A percentile compares a stretch with the other conserved stretches of the same genome.
These are phyloP conservation scores for Flabesymbios commensalis DNA, from an alignment of 2,888 invertebrate species.

Conservation along the genomic window DNA sequence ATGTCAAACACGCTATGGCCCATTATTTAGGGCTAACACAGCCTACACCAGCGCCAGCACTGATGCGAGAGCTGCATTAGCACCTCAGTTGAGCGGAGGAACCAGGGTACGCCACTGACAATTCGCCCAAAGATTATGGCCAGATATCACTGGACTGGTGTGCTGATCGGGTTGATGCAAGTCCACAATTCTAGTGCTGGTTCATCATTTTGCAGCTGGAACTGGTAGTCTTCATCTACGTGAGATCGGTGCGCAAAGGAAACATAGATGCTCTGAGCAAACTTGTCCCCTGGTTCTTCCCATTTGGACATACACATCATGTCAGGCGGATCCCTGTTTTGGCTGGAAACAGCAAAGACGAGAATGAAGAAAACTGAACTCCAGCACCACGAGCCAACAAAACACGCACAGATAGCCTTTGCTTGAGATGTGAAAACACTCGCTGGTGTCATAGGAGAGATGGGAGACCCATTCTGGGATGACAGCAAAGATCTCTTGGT, in stretches of 20 bases:
- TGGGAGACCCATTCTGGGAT: conserved; percentile 2
- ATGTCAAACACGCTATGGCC: too few species aligned
- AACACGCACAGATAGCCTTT: not conserved
- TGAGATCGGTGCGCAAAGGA: conserved; percentile 19
- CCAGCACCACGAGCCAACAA: conserved; percentile 1
- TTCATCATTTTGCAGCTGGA: conserved; percentile 12
- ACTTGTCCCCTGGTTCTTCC: conserved; percentile 34
- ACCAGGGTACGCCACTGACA: too few species aligned
- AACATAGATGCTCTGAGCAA: conserved; percentile 19
- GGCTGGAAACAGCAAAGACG: not conserved
- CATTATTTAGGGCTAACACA: too few species aligned
- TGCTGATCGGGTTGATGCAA: not conserved
- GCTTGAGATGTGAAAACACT: not conserved
- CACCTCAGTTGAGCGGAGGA: too few species aligned
- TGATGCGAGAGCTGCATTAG: too few species aligned
- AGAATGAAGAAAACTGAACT: too few species aligned
- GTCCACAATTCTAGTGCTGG: not conserved
- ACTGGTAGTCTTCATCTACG: conserved; percentile 13
- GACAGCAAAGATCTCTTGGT: not conserved
- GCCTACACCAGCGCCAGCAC: too few species aligned
- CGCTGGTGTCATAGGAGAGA: not conserved
- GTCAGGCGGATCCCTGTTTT: conserved; percentile 37
- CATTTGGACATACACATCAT: conserved; percentile 33
- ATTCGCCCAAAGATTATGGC: too few species aligned
- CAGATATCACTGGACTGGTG: too few species aligned